Percentiles rank a stretch among this genome's conserved stretches.
These are phyloP conservation scores for Synergus japonicus DNA, from an alignment of 2,888 invertebrate species.

Conservation along the genomic window DNA sequence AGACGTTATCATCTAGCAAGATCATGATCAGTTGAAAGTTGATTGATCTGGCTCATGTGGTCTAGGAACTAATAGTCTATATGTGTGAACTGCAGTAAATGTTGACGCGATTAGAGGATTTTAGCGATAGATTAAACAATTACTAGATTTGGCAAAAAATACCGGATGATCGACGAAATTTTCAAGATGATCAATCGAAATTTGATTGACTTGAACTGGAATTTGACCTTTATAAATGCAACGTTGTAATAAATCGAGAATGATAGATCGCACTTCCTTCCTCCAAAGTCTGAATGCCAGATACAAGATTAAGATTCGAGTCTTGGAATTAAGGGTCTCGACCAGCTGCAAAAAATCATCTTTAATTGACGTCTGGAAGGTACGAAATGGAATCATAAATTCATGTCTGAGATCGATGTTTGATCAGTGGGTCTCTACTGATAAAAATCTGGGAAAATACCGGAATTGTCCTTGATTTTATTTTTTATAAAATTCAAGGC, in stretches of 20 bases:
- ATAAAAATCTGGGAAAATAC: too few species aligned
- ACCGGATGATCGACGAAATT: too few species aligned
- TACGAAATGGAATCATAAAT: conserved; percentile 2
- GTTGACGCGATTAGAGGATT: background rate
- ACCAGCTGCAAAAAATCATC: conserved; percentile 8
- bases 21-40: conserved; percentile 17
- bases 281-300: background rate
- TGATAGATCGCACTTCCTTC: background rate
- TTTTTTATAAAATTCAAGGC: too few species aligned
- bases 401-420: background rate
- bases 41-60: background rate
- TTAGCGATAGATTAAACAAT: background rate
- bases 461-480: too few species aligned
- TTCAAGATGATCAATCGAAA: background rate
- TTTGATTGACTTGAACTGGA: too few species aligned
- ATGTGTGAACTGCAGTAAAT: background rate
- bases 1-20: conserved; percentile 23
- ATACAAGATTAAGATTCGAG: conserved; percentile 12
- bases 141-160: background rate
- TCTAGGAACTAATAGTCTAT: background rate
- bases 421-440: too few species aligned
- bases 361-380: conserved; percentile 22
- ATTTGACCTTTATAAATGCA: background rate
- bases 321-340: conserved; percentile 19
- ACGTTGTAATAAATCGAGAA: background rate